phyloP scores from a whole-genome alignment of 2,797 vertebrate genomes.

The Balearica regulorum region DNA sequence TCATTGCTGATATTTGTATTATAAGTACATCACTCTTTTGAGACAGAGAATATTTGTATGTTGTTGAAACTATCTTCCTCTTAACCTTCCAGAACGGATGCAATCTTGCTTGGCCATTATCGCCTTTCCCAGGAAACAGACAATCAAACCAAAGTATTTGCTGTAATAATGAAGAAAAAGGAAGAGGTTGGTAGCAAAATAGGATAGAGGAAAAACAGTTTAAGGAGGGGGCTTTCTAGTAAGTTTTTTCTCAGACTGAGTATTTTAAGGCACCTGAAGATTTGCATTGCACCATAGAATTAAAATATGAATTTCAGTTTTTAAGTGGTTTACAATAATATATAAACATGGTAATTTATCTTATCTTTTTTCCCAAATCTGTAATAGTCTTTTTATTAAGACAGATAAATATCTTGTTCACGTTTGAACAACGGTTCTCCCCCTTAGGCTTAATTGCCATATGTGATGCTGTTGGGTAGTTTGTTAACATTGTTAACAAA shows the following conservation, averaged over 20 bases:
- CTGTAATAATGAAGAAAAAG: slow-evolving; percentile 95
- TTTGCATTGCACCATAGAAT: background rate
- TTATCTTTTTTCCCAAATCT: background rate
- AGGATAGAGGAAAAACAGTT: background rate
- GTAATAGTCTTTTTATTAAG: background rate
- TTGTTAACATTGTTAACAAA: background rate
- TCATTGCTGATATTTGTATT: background rate
- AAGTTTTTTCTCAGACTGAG: background rate
- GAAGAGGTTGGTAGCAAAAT: slow-evolving; percentile 83
- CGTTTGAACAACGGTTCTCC: background rate
- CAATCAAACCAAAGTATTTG: slow-evolving; percentile 99
- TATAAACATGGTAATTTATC: background rate
- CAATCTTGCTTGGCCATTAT: slow-evolving; percentile 91
- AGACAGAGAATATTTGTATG: background rate
- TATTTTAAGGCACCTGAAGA: background rate
- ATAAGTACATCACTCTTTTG: background rate
- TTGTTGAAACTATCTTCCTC: background rate
- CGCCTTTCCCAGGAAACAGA: slow-evolving; percentile 97
- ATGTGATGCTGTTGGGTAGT: background rate
- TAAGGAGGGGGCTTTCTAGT: background rate
- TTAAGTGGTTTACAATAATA: background rate
- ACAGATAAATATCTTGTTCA: background rate
- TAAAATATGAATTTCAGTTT: background rate
- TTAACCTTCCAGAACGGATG: slow-evolving; percentile 83
- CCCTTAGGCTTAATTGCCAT: background rate